These are phyloP conservation scores for Mustela lutreola DNA, from an alignment of 2,113 vertebrate genomes.

Conservation along the genomic window DNA sequence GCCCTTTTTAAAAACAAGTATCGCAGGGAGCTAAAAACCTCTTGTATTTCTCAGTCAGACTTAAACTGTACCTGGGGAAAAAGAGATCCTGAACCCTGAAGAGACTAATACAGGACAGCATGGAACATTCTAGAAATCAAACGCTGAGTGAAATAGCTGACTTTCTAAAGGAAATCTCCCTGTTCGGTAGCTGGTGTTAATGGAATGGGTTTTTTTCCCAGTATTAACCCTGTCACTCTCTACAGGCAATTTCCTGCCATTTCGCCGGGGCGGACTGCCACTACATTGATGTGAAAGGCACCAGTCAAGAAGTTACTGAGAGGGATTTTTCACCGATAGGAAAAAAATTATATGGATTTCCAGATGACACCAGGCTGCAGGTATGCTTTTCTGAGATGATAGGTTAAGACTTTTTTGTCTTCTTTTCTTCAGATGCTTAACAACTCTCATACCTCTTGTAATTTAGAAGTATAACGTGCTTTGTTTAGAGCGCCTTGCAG, in stretches of 20 bases:
- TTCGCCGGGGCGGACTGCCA: conserved; percentile 91
- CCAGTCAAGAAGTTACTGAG: conserved; percentile 92
- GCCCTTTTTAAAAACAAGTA: neutral
- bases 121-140: neutral
- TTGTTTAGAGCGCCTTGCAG: neutral
- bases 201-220: neutral
- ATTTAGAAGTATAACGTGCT: neutral
- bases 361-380: conserved; percentile 69
- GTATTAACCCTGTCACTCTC: neutral
- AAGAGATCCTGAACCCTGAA: neutral
- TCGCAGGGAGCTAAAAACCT: neutral
- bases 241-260: conserved; percentile 94
- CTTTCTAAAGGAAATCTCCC: neutral
- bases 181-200: neutral
- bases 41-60: neutral
- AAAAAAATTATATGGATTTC: accelerated
- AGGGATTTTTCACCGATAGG: conserved; percentile 86
- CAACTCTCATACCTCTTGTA: neutral
- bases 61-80: neutral
- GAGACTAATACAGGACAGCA: neutral
- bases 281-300: conserved; percentile 94
- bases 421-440: neutral
- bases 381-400: conserved; percentile 82
- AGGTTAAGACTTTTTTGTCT: neutral
- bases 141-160: neutral